Conservation (phyloP, 64 coral and sea anemone genomes). For the Montipora efflorescens region DNA sequence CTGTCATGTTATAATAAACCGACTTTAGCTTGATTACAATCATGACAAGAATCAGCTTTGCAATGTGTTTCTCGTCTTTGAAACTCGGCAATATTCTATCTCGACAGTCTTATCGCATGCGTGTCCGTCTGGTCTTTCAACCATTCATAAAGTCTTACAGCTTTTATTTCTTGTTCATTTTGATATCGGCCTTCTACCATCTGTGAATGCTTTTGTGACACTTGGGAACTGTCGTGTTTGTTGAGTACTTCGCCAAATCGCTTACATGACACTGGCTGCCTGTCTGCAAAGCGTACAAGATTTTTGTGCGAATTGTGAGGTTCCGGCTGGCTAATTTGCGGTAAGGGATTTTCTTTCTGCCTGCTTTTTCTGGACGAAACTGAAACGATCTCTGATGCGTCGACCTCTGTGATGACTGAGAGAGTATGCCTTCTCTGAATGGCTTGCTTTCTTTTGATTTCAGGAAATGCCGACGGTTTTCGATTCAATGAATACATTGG, state of each 20-base stretch:
- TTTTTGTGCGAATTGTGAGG: background rate
- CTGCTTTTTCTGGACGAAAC: background rate
- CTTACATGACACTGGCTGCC: no score
- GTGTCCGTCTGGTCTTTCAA: background rate
- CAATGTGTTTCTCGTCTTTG: no score
- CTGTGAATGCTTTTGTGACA: background rate
- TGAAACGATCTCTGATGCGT: background rate
- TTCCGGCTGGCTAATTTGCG: background rate
- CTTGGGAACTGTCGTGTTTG: background rate
- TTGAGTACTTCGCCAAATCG: background rate
- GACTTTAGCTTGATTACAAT: no score
- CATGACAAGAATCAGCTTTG: no score
- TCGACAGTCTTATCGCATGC: background rate
- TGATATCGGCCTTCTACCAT: background rate
- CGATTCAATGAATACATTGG: no score
- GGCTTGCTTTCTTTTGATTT: background rate
- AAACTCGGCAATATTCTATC: background rate
- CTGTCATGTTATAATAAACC: no score
- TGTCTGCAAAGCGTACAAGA: no score
- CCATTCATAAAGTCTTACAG: slow-evolving; percentile 22
- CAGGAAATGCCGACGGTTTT: slow-evolving; percentile 1
- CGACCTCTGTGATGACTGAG: background rate
- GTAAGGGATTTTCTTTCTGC: background rate
- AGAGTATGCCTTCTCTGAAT: background rate
- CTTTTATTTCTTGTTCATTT: background rate